phyloP scores from a whole-genome alignment of 1,140 invertebrate species.

The Proctacanthus coquilletti region DNA sequence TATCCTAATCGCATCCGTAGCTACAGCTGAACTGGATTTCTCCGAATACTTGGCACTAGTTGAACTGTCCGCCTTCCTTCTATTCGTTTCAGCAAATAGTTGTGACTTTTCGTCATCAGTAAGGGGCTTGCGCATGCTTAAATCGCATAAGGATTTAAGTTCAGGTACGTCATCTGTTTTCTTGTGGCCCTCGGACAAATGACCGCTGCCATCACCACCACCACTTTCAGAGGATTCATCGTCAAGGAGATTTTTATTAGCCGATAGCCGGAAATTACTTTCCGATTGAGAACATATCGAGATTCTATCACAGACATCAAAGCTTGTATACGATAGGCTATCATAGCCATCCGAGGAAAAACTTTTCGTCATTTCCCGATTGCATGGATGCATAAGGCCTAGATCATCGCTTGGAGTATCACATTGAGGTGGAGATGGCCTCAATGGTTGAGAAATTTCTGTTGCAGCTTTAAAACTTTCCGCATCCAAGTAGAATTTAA shows the following conservation, averaged over 20 bases:
- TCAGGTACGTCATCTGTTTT: slow-evolving; percentile 21
- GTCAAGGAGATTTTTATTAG: too few relatives aligned
- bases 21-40: slow-evolving; percentile 3
- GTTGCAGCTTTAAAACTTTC: slow-evolving; percentile 40
- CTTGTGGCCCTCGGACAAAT: background rate
- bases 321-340: background rate
- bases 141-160: slow-evolving; percentile 24
- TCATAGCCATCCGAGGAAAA: slow-evolving; percentile 3
- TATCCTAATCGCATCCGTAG: slow-evolving; percentile 34
- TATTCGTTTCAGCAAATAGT: slow-evolving; percentile 26
- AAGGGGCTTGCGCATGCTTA: slow-evolving; percentile 25
- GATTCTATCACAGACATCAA: background rate
- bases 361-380: slow-evolving; percentile 7
- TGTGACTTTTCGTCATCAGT: slow-evolving; percentile 29
- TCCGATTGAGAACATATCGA: slow-evolving; percentile 1
- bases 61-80: slow-evolving; percentile 5
- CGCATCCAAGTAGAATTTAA: slow-evolving; percentile 59
- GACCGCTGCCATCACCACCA: background rate
- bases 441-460: too few relatives aligned
- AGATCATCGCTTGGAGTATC: background rate
- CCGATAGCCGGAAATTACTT: slow-evolving; percentile 5
- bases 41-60: background rate
- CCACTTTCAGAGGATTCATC: background rate
- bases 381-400: background rate
- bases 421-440: background rate